Percentiles rank a stretch among this genome's conserved stretches.
These are phyloP conservation scores for Manis javanica DNA, from an alignment of 2,797 vertebrate species.

Conservation along the genomic window DNA sequence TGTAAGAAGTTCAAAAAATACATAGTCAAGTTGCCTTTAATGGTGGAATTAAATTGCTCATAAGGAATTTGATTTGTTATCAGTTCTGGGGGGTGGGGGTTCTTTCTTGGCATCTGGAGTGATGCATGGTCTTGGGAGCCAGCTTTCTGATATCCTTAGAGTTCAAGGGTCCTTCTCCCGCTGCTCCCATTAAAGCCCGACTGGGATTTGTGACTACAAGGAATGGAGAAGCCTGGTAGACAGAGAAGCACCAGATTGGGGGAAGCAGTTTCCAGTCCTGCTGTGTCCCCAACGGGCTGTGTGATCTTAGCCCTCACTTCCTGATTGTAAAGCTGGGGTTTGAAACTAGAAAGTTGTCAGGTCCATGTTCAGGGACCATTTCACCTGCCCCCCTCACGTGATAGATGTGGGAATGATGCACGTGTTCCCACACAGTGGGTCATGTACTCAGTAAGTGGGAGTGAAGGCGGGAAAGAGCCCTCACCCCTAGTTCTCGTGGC, in stretches of 20 bases:
- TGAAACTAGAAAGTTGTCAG: neutral
- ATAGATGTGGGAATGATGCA: neutral
- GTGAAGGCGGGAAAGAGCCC: neutral
- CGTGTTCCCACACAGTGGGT: neutral
- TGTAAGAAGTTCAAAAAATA: neutral
- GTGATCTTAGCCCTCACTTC: neutral
- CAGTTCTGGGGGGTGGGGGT: neutral
- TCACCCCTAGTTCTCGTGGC: neutral
- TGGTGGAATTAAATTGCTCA: neutral
- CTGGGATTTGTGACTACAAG: neutral
- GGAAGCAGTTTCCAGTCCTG: neutral
- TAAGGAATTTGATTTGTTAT: neutral
- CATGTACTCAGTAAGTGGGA: neutral
- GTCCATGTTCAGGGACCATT: neutral
- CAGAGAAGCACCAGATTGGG: neutral
- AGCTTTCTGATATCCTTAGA: neutral
- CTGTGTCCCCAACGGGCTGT: neutral
- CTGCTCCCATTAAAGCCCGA: neutral
- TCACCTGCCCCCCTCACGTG: neutral
- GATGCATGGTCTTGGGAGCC: neutral
- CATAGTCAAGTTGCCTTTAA: neutral
- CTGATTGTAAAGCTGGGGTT: neutral
- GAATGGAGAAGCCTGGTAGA: neutral
- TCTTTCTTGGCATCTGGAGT: neutral
- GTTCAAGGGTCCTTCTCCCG: neutral